These are phyloP conservation scores for Morone saxatilis DNA, from an alignment of 2,113 vertebrate species.

Conservation along the genomic window DNA sequence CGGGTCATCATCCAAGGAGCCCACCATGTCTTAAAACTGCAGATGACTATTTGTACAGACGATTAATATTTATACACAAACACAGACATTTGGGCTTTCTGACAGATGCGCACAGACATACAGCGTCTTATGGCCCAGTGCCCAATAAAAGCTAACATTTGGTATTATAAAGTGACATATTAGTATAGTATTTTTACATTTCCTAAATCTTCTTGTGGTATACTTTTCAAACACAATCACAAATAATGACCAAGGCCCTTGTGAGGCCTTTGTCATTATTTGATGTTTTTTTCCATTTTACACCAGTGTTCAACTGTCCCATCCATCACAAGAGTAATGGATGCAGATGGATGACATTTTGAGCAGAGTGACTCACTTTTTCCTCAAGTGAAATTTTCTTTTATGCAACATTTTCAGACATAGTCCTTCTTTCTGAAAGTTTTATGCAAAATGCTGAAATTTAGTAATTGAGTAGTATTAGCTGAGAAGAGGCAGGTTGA, in stretches of 20 bases:
- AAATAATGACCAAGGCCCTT: too few species aligned
- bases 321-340: conserved; percentile 25
- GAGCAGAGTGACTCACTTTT: not conserved
- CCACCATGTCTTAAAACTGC: not conserved
- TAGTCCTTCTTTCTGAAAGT: not conserved
- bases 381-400: not conserved
- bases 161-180: too few species aligned
- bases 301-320: conserved; percentile 3
- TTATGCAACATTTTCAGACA: not conserved
- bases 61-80: not conserved
- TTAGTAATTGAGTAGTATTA: not conserved
- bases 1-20: too few species aligned
- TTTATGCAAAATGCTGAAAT: not conserved
- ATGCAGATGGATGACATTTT: not conserved
- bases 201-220: too few species aligned
- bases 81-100: too few species aligned
- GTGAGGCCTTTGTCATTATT: conserved; percentile 12
- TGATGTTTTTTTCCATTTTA: conserved; percentile 17
- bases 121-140: too few species aligned
- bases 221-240: not conserved
- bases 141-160: too few species aligned
- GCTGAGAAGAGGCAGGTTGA: conserved; percentile 1
- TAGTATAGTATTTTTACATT: too few species aligned
- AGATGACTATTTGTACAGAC: not conserved
- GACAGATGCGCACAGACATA: too few species aligned